Conservation (phyloP, 2,113 vertebrate genomes). For the Crypturellus undulatus region DNA sequence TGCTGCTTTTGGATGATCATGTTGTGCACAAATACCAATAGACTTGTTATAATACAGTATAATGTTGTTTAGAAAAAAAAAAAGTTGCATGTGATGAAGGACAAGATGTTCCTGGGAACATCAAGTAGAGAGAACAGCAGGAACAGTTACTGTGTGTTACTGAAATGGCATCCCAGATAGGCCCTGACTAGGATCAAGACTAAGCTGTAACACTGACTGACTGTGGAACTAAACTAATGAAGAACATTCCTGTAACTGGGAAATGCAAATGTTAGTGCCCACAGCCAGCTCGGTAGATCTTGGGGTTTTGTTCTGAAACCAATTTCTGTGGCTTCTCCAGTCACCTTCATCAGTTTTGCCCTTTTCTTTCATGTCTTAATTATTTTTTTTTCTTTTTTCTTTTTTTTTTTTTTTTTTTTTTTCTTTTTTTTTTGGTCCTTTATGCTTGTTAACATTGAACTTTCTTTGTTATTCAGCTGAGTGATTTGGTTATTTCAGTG, state of each 20-base stretch:
- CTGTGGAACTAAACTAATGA: background rate
- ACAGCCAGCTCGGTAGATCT: background rate
- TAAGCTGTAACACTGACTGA: background rate
- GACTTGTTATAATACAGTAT: background rate
- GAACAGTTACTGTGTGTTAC: background rate
- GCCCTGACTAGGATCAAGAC: background rate
- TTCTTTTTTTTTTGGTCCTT: background rate
- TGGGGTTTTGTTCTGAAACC: background rate
- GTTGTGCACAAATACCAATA: background rate
- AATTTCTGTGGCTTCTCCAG: background rate
- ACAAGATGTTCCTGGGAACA: background rate
- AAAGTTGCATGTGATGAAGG: background rate
- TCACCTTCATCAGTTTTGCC: background rate
- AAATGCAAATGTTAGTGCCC: constrained; percentile 10
- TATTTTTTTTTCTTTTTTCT: too few relatives aligned
- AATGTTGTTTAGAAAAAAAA: background rate
- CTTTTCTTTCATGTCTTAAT: background rate
- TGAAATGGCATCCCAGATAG: background rate
- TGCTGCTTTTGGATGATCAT: background rate
- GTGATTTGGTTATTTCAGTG: background rate
- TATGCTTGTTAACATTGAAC: background rate
- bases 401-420: too few relatives aligned
- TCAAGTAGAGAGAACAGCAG: background rate
- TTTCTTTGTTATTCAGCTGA: background rate
- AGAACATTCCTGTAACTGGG: background rate